Evolutionary conservation across 2,113 vertebrate genomes (phyloP).

Genomic region (Eubucco bourcierii): DNA sequence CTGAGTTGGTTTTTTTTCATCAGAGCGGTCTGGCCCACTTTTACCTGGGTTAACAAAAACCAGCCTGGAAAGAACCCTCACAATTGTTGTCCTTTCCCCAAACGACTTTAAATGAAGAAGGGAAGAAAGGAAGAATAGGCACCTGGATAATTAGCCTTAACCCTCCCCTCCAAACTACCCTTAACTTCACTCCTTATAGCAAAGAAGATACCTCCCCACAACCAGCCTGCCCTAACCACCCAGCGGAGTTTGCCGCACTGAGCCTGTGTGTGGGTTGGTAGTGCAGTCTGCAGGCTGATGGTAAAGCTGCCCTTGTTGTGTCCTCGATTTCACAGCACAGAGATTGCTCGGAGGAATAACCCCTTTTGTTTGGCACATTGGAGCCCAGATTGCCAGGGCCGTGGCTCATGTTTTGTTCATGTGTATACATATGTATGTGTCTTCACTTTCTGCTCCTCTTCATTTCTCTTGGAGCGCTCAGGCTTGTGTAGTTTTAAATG

Average conservation of each 20-base stretch:
- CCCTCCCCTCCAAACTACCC: too few species aligned
- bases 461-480: constrained; percentile 50
- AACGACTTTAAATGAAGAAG: neutral
- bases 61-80: neutral
- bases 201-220: neutral
- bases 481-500: constrained; percentile 66
- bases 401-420: constrained; percentile 43
- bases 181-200: neutral
- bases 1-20: neutral
- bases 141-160: neutral
- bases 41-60: neutral
- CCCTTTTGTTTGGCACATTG: constrained; percentile 46
- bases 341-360: constrained; percentile 51
- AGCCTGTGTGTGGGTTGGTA: neutral
- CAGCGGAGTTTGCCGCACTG: constrained; percentile 11
- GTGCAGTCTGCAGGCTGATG: constrained; percentile 1
- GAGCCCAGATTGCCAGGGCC: constrained; percentile 46
- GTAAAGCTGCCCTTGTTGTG: constrained; percentile 43
- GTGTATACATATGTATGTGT: constrained; percentile 56
- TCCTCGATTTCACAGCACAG: constrained; percentile 36
- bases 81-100: neutral
- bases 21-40: neutral
- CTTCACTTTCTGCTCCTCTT: constrained; percentile 55
- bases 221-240: neutral
- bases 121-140: neutral